Base-by-base conservation (phyloP, 2,888 invertebrate species). In the Abrostola triplasia region DNA sequence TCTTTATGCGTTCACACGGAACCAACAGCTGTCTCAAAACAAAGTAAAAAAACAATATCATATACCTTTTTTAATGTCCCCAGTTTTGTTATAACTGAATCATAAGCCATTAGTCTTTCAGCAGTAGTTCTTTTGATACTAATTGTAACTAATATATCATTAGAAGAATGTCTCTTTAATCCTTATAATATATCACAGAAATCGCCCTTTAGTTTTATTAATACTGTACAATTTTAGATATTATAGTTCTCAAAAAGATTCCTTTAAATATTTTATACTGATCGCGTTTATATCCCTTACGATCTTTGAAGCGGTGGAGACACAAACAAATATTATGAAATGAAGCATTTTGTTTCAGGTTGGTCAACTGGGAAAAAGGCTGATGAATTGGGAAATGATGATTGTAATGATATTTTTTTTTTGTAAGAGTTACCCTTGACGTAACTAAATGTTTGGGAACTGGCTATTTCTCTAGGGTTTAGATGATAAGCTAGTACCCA, bases 91-190 rank as follows among this genome's bases (percentile, higher is more conserved):
- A 49, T 36, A 63, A 58, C 57, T 62, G 60, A 42, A 63, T 59
- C 73, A 76, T 69, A 62, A 40, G 50, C 51, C 65, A 71, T 77
- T 71, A 59, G 68, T 76, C 59, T 71, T 53, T 77, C 77, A 64
- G 35, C 76, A 53, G 63, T 6, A 50, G 53, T 57, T 74, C 74
- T 71, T 77, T 77, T 76, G 64, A 68, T 68, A 64, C 75, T 76
- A 71, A 77, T 77, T 64, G 65, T 74, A 61, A 36, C 35, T 50
- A 51, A 69, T 72, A 58, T 65, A 69, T 72, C 60, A 64, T 69
- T 47, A 24, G 12, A 69, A 69, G 60, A 72, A 72, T 73, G 55
- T 47, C 36, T 13, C 57, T 72, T 72, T 72, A 69, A 72, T 72
- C 74, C 75, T 61, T 8, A 56, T 6, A 63, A 53, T 70, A 62